Evolutionary conservation across 1,140 invertebrate genomes (phyloP), one percentile per base, ranked within the genome.

Genomic region (Heliconius eleuchia): DNA sequence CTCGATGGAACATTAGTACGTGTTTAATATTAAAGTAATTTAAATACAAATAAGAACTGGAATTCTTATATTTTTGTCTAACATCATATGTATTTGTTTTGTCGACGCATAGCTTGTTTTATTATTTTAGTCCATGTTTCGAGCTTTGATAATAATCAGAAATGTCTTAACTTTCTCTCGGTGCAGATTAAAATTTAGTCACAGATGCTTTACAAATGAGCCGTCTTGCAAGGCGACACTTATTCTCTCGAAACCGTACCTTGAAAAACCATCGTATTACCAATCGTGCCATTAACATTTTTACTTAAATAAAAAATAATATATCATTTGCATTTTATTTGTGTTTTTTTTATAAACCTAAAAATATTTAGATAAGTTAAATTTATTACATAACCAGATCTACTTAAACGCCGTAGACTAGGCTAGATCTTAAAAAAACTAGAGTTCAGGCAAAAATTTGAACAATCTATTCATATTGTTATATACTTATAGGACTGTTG

Each of bases 401-500:
- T 30, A 16, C 11, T 66, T 66, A 27, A 66, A 16, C 6, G 13
- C 4, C 3, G n/a, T 27, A 66, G 60, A 66, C 27, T 66, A 66
- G 8, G 11, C 60, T 66, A 66, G 27, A 27, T 23, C n/a, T 60
- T 60, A 60, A 23, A 11, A 60, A n/a, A 60, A 46, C 7, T 27
- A 55, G 52, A 46, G 19, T 0, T 66, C 27, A 66, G 13, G 27
- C 7, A 9, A 30, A 66, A 11, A 66, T 30, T 66, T 30, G 60
- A 66, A 66, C 60, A 66, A 23, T 27, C 60, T 23, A 66, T 66
- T 30, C 27, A 66, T 13, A 66, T 66, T 66, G 11, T 13, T 23
- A 66, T 66, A 11, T 66, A 23, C 2, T 84, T 85, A 71, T 76
- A 84, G 84, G 76, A 16, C 16, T 79, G 18, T 30, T 83, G 19